phyloP scores from a whole-genome alignment of 2,888 invertebrate species.

The Netelia inedita region DNA sequence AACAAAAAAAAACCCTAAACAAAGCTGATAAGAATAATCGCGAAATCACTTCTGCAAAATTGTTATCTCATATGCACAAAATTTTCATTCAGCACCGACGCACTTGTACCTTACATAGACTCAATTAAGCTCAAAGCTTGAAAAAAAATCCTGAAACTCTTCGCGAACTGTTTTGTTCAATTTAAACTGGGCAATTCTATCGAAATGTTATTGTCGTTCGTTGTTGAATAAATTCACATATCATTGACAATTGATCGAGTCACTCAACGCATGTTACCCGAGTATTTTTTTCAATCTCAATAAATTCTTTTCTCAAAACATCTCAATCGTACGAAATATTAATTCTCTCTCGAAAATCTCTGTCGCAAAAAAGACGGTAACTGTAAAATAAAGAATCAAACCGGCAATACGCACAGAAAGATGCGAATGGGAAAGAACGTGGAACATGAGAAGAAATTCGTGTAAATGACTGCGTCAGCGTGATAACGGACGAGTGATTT shows the following conservation, averaged over 20 bases:
- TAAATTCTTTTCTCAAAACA: background rate
- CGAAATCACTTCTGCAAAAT: slow-evolving; percentile 11
- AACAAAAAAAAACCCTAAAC: background rate
- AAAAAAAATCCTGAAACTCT: background rate
- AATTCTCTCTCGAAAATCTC: too few species aligned
- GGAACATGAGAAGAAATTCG: background rate
- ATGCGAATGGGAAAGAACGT: slow-evolving; percentile 32
- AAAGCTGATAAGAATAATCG: slow-evolving; percentile 20
- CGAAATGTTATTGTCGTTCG: slow-evolving; percentile 62
- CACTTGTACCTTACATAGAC: slow-evolving; percentile 84
- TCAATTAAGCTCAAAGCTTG: slow-evolving; percentile 65
- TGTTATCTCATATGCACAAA: background rate
- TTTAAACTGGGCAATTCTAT: slow-evolving; percentile 37
- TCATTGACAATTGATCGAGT: background rate
- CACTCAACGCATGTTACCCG: too few species aligned
- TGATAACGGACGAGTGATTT: slow-evolving; percentile 25
- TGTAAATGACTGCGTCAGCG: slow-evolving; percentile 26
- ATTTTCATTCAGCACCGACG: slow-evolving; percentile 71
- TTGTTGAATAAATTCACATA: background rate
- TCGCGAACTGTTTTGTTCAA: background rate
- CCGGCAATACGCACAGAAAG: slow-evolving; percentile 9
- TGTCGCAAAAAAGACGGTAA: background rate
- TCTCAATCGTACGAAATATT: too few species aligned
- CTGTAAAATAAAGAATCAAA: background rate
- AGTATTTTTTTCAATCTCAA: background rate